A percentile compares a stretch with the other conserved stretches of the same genome.
Conservation (phyloP, 2,888 invertebrate species). For the Cephalotes varians region DNA sequence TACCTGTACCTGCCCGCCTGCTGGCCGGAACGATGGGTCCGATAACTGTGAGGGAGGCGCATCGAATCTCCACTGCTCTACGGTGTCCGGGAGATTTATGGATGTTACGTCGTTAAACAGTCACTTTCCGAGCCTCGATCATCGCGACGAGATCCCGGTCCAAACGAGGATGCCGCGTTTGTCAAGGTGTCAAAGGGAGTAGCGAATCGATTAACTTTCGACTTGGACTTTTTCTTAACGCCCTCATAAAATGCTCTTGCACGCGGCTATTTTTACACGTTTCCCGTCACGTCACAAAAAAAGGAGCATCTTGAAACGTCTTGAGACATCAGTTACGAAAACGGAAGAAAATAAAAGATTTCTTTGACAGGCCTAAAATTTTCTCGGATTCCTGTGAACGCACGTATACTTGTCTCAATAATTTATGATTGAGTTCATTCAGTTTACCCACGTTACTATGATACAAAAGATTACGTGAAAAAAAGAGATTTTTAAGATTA, state of each 20-base stretch:
- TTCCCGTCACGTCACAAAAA: background rate
- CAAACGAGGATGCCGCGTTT: constrained; percentile 11
- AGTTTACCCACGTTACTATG: background rate
- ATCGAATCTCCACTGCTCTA: constrained; percentile 13
- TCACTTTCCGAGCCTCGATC: constrained; percentile 1
- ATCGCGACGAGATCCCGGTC: constrained; percentile 6
- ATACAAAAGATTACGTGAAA: background rate
- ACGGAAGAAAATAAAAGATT: background rate
- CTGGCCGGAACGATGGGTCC: constrained; percentile 4
- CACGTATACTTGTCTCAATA: background rate
- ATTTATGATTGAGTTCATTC: background rate
- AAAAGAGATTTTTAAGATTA: background rate
- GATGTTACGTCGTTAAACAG: constrained; percentile 7
- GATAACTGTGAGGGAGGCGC: constrained; percentile 24
- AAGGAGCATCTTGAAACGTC: background rate
- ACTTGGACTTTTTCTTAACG: background rate
- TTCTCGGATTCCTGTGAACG: too few relatives aligned
- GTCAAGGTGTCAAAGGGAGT: constrained; percentile 29
- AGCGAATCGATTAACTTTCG: constrained; percentile 30
- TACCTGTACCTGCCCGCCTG: constrained; percentile 24
- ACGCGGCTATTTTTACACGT: constrained; percentile 1
- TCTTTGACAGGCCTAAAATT: background rate
- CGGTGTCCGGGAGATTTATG: constrained; percentile 21
- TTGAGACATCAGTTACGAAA: background rate
- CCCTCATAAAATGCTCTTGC: background rate